These are phyloP conservation scores for Ctenopoma multispine DNA, from an alignment of 2,797 vertebrate genomes.

Conservation along the genomic window DNA sequence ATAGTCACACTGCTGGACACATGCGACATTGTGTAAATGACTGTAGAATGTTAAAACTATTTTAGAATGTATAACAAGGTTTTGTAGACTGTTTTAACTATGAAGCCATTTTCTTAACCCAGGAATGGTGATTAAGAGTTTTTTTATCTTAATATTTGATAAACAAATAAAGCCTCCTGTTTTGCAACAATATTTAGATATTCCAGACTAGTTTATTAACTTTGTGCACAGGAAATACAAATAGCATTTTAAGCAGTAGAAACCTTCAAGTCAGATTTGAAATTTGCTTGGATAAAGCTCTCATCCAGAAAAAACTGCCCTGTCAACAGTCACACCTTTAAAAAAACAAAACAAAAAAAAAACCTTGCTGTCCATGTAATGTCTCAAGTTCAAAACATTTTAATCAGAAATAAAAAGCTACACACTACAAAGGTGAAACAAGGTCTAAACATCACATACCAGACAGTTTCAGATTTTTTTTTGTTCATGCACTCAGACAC, in stretches of 20 bases:
- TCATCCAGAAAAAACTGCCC: slow-evolving; percentile 43
- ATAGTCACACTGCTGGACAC: slow-evolving; percentile 32
- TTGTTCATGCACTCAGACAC: slow-evolving; percentile 74
- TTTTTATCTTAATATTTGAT: slow-evolving; percentile 74
- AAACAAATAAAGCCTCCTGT: slow-evolving; percentile 69
- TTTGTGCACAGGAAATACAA: slow-evolving; percentile 84
- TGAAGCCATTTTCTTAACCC: slow-evolving; percentile 64
- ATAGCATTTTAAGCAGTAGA: slow-evolving; percentile 80
- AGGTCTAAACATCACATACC: slow-evolving; percentile 54
- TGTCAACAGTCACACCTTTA: slow-evolving; percentile 56
- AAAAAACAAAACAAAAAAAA: slow-evolving; percentile 44
- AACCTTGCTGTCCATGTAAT: slow-evolving; percentile 66
- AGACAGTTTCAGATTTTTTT: slow-evolving; percentile 51
- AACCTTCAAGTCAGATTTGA: slow-evolving; percentile 73
- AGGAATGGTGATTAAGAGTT: slow-evolving; percentile 58
- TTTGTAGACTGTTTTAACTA: slow-evolving; percentile 58
- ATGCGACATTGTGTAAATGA: slow-evolving; percentile 60
- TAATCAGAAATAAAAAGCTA: slow-evolving; percentile 45
- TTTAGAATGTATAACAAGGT: slow-evolving; percentile 73
- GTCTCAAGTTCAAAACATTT: slow-evolving; percentile 55
- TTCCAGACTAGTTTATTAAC: slow-evolving; percentile 84
- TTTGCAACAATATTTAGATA: slow-evolving; percentile 61
- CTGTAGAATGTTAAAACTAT: slow-evolving; percentile 71
- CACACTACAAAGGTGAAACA: slow-evolving; percentile 52
- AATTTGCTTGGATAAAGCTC: slow-evolving; percentile 47